These are phyloP conservation scores for Formica exsecta DNA, from an alignment of 1,140 invertebrate species.

Conservation along the genomic window DNA sequence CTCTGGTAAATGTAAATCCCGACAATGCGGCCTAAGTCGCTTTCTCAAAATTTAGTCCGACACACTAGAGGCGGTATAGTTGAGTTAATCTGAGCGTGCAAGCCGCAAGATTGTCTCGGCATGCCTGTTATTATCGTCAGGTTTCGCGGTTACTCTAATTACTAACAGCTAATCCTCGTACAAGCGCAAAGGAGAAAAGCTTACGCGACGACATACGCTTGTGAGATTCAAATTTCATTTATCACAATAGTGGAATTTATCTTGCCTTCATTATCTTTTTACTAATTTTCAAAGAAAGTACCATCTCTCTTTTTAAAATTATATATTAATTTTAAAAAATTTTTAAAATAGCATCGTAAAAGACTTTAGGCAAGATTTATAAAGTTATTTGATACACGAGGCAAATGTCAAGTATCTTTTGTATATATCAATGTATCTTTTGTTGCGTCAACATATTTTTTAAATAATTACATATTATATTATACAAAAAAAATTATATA, in stretches of 20 bases:
- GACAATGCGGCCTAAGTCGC: slow-evolving; percentile 39
- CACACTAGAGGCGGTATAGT: slow-evolving; percentile 29
- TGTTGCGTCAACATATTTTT: neutral
- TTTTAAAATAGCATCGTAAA: neutral
- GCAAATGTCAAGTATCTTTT: neutral
- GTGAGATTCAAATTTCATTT: slow-evolving; percentile 19
- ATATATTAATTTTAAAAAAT: neutral
- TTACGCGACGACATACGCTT: slow-evolving; percentile 26
- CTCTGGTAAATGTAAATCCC: slow-evolving; percentile 48
- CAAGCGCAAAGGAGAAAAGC: slow-evolving; percentile 22
- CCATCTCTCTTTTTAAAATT: neutral
- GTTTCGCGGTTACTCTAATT: slow-evolving; percentile 57
- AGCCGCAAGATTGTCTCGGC: slow-evolving; percentile 56
- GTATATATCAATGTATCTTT: neutral
- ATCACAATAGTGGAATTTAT: neutral
- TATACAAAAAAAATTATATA: neutral
- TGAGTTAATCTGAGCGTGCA: slow-evolving; percentile 58
- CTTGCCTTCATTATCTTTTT: neutral
- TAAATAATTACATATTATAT: neutral
- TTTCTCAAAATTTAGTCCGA: slow-evolving; percentile 59
- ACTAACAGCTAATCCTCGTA: slow-evolving; percentile 52
- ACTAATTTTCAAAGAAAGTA: neutral
- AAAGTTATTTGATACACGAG: neutral
- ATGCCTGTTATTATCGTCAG: slow-evolving; percentile 56
- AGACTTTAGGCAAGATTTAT: neutral